phyloP scores from a whole-genome alignment of 2,113 vertebrate species.

The Channa maculata region DNA sequence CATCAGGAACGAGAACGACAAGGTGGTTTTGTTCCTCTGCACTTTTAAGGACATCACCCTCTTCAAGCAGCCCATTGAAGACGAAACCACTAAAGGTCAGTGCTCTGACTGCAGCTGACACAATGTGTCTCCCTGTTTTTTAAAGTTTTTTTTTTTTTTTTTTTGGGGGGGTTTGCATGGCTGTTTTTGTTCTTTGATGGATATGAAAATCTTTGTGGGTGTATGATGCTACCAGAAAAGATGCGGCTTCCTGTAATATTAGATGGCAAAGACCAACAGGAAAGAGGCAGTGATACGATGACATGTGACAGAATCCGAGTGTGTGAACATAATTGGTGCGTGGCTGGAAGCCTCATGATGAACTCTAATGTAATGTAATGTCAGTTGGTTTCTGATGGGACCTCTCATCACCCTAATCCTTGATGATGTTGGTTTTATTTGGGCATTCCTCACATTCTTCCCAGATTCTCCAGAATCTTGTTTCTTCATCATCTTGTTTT shows the following conservation, averaged over 20 bases:
- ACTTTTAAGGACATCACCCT: conserved; percentile 98
- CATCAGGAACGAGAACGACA: conserved; percentile 98
- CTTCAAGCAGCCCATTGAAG: conserved; percentile 98
- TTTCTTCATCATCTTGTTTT: not conserved
- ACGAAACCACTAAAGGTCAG: conserved; percentile 95
- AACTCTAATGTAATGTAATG: not conserved
- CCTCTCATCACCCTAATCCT: not conserved
- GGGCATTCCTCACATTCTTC: not conserved
- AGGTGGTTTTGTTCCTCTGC: conserved; percentile 97
- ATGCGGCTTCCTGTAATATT: not conserved
- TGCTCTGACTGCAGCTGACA: not conserved
- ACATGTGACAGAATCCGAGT: conserved; percentile 19
- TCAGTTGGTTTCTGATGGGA: not conserved
- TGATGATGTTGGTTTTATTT: not conserved
- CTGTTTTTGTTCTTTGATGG: conserved; percentile 8
- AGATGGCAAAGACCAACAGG: not conserved
- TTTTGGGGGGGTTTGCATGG: not conserved
- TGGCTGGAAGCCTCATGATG: conserved; percentile 2
- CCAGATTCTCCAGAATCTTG: not conserved
- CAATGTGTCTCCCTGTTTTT: not conserved
- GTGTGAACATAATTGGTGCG: conserved; percentile 11
- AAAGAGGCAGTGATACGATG: not conserved
- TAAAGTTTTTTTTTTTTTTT: not conserved
- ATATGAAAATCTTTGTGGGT: not conserved
- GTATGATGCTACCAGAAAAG: not conserved